These are phyloP conservation scores for Sesia bembeciformis DNA, from an alignment of 2,888 invertebrate species.

Conservation along the genomic window DNA sequence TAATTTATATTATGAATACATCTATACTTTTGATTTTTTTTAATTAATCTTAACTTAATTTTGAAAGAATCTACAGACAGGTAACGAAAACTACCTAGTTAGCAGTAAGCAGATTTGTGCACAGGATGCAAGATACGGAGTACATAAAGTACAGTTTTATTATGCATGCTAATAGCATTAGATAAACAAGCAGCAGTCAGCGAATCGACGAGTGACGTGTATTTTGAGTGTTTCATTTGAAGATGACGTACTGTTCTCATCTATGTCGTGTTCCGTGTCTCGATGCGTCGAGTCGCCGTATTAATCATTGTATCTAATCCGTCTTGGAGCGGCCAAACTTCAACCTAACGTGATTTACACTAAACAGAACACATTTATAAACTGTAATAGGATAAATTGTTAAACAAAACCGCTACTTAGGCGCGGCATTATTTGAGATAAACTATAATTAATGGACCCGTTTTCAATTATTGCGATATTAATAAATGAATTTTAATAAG, in stretches of 20 bases:
- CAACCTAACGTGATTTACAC: neutral
- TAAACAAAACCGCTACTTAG: slow-evolving; percentile 12
- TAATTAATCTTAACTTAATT: no score
- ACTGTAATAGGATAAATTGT: neutral
- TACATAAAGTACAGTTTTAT: no score
- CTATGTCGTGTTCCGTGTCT: neutral
- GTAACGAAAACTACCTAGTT: no score
- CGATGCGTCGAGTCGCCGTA: neutral
- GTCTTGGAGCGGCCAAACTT: neutral
- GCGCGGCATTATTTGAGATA: slow-evolving; percentile 16
- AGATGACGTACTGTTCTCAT: neutral
- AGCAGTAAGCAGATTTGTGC: no score
- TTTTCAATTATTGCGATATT: slow-evolving; percentile 20
- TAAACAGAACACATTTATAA: neutral
- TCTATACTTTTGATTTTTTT: no score
- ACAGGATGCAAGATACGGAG: no score
- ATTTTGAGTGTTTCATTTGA: neutral
- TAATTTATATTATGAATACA: no score
- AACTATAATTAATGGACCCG: slow-evolving; percentile 22
- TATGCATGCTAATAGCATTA: no score
- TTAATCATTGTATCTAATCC: neutral
- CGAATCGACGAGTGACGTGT: no score
- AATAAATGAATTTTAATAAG: slow-evolving; percentile 24
- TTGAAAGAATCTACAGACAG: no score
- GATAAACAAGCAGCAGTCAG: no score